Base-by-base conservation (phyloP, 2,113 vertebrate species). In the Neopipo cinnamomea region DNA sequence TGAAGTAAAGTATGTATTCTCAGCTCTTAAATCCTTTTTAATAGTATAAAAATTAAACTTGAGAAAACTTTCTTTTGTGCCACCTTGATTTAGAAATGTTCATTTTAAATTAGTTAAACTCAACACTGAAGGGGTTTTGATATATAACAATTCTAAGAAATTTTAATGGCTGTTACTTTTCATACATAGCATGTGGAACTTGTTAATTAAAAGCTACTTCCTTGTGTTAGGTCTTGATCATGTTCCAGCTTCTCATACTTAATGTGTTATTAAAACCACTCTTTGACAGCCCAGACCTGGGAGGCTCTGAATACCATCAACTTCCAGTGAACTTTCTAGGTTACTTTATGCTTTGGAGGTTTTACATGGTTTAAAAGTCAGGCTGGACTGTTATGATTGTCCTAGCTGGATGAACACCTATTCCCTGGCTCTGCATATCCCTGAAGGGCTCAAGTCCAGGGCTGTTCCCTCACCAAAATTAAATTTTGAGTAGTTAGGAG, bases 151-250 rank as follows among this genome's bases (percentile, higher is more conserved):
- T 95, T 95, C 79, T 88, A 77, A 75, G 71, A 78, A 84, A 92
- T 88, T 94, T 84, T 84, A 89, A 89, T 71, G 90, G 41, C 42
- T 88, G 53, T 82, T 96, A 72, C 31, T 88, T 96, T 90, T 92
- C 91, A 90, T 93, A 75, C 4, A 5, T 63, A 82, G 85, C 90
- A 96, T 90, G 75, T 97, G 94, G 86, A 96, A 96, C 90, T 93
- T 85, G 72, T 97, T 97, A 95, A 97, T 96, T 94, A 94, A 94
- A 93, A 95, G 59, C 72, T 86, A 92, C 78, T 92, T 96, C 93
- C 95, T 91, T 96, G 63, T 91, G 83, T 84, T 97, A 52, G 90
- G 73, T 95, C 90, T 93, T 95, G 90, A 93, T 96, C 85, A 71
- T 0, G 0, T 92, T 95, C 95, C 93, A 96, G 83, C 79, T 56